A percentile compares a stretch with the other conserved stretches of the same genome.
Conservation (phyloP, 2,797 vertebrate genomes). For the Ambastaia sidthimunki region DNA sequence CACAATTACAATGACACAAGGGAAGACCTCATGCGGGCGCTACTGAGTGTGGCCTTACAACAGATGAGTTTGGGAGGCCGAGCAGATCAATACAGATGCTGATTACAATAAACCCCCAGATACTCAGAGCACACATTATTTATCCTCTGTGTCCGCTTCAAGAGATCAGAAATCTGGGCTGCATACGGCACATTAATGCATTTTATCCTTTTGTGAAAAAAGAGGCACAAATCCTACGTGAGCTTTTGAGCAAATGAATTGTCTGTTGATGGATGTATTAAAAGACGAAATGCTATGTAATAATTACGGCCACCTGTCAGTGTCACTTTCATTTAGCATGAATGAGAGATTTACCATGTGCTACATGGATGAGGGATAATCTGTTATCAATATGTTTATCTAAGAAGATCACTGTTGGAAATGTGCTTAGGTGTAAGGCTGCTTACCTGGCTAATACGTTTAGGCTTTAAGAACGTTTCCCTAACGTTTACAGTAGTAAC, state of each 20-base stretch:
- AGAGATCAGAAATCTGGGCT: slow-evolving; percentile 78
- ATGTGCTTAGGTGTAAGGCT: neutral
- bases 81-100: slow-evolving; percentile 88
- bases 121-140: slow-evolving; percentile 81
- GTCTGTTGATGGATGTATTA: slow-evolving; percentile 2
- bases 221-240: slow-evolving; percentile 16
- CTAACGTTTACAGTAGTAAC: too few relatives aligned
- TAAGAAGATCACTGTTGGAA: slow-evolving; percentile 8
- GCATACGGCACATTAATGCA: slow-evolving; percentile 72
- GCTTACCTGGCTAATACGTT: too few relatives aligned
- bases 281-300: slow-evolving; percentile 13
- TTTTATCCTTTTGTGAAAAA: slow-evolving; percentile 28
- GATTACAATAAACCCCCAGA: slow-evolving; percentile 85
- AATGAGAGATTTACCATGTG: neutral
- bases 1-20: slow-evolving; percentile 66
- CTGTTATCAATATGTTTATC: slow-evolving; percentile 13
- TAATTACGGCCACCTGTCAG: slow-evolving; percentile 7
- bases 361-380: slow-evolving; percentile 1
- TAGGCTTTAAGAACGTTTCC: too few relatives aligned
- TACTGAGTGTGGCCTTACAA: slow-evolving; percentile 86
- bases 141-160: slow-evolving; percentile 77
- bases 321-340: neutral
- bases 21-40: slow-evolving; percentile 61
- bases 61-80: slow-evolving; percentile 86
- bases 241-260: slow-evolving; percentile 11